phyloP scores from a whole-genome alignment of 1,140 invertebrate species.

The Sminthurides bifidus region DNA sequence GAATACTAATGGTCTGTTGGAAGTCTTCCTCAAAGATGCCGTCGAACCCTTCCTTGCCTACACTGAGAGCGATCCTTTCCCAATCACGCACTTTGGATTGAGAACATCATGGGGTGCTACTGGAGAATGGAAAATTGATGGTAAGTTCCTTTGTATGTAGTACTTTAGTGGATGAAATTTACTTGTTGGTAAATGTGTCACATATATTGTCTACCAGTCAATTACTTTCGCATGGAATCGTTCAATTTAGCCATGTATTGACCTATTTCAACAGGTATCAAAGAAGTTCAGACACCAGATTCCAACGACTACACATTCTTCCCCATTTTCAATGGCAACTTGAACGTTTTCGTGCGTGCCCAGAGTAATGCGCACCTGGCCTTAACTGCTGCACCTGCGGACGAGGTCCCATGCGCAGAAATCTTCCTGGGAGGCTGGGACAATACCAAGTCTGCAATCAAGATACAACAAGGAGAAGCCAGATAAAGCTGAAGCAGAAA shows the following conservation, averaged over 20 bases:
- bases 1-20: slow-evolving; percentile 12
- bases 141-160: slow-evolving; percentile 10
- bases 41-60: slow-evolving; percentile 40
- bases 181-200: no score
- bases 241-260: no score
- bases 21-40: slow-evolving; percentile 18
- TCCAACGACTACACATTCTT: slow-evolving; percentile 69
- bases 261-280: slow-evolving; percentile 4
- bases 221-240: no score
- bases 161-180: no score
- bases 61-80: slow-evolving; percentile 46
- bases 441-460: slow-evolving; percentile 68
- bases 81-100: slow-evolving; percentile 47
- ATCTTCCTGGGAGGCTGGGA: slow-evolving; percentile 72
- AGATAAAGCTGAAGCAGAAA: slow-evolving; percentile 58
- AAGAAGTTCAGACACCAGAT: slow-evolving; percentile 51
- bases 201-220: no score
- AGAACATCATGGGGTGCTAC: slow-evolving; percentile 49
- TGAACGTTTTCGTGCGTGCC: slow-evolving; percentile 61
- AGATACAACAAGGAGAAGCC: slow-evolving; percentile 61
- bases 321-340: slow-evolving; percentile 49
- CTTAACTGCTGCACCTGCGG: slow-evolving; percentile 49
- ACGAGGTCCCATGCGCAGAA: slow-evolving; percentile 62
- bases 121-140: slow-evolving; percentile 43
- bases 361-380: slow-evolving; percentile 68